Evolutionary conservation across 2,797 vertebrate genomes (phyloP).

Genomic region (Pipistrellus pipistrellus): DNA sequence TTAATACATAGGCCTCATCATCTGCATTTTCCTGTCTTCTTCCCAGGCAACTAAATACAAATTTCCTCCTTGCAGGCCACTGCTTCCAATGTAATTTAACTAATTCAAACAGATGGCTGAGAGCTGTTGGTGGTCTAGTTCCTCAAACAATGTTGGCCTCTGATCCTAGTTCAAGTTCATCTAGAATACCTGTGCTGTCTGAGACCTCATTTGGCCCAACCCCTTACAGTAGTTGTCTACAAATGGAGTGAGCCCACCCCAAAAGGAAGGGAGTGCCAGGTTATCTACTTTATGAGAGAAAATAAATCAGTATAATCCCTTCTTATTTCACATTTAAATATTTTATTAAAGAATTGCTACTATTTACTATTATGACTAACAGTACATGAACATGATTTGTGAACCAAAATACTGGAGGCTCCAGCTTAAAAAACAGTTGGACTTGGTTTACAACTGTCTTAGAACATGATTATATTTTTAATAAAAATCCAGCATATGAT

Average conservation of each 20-base stretch:
- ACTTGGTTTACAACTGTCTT: neutral
- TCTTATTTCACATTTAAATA: neutral
- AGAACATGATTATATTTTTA: neutral
- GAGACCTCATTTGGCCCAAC: neutral
- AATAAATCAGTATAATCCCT: neutral
- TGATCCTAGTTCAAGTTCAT: neutral
- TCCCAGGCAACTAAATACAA: neutral
- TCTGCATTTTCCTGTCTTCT: neutral
- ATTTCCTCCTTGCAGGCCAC: neutral
- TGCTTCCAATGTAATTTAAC: neutral
- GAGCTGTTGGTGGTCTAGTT: neutral
- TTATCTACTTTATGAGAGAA: neutral
- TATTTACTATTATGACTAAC: neutral
- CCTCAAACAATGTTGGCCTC: neutral
- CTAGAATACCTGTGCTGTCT: too few species aligned
- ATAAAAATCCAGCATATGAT: neutral
- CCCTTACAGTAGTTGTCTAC: neutral
- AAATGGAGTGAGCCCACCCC: neutral
- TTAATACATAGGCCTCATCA: neutral
- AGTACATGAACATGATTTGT: neutral
- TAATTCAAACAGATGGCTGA: neutral
- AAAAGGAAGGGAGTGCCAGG: neutral
- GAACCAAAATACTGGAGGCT: neutral
- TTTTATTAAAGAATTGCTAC: neutral
- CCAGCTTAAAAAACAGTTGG: neutral